Base-by-base conservation (phyloP, 2,113 vertebrate species). In the Typhlomys cinereus region DNA sequence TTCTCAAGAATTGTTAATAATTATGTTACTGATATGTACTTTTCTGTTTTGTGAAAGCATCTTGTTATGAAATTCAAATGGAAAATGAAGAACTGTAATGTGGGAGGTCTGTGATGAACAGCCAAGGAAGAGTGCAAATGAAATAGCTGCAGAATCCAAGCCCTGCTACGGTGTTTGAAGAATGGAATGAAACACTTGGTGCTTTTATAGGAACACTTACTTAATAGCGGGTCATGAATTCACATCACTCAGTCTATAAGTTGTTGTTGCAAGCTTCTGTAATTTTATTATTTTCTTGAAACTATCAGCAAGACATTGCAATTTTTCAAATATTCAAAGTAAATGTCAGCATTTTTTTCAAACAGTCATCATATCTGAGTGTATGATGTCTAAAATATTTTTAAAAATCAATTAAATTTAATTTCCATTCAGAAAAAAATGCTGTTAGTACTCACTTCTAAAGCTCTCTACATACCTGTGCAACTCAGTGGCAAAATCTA, bases 381-480 rank as follows among this genome's bases (percentile, higher is more conserved):
- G 13, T 57, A 34, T 46, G 1, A 48, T 84, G 66, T 76, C 2
- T 67, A 64, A 50, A 82, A n/a, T n/a, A n/a, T n/a, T n/a, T n/a
- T n/a, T n/a, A n/a, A n/a, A n/a, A 14, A 80, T 34, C 50, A 86
- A 64, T 81, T 88, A 67, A 93, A 84, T 62, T 62, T 70, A 34
- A 36, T 85, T n/a, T 44, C 4, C 12, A 31, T 82, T 54, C 93
- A 61, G 57, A 34, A 48, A 79, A 66, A 9, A 6, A 93, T 93
- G 70, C 71, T 48, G 64, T 50, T 52, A 25, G 15, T 91, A 92
- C 82, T 91, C 95, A 95, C 66, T 84, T 74, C 36, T 73, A 93
- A 97, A 96, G 88, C n/a, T 96, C 85, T 94, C 70, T 94, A 89
- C 73, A 73, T 88, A 93, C 48, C 25, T 62, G 14, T 34, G 25